These are phyloP conservation scores for Glaucopsyche alexis DNA, from an alignment of 2,888 invertebrate genomes.

Conservation along the genomic window DNA sequence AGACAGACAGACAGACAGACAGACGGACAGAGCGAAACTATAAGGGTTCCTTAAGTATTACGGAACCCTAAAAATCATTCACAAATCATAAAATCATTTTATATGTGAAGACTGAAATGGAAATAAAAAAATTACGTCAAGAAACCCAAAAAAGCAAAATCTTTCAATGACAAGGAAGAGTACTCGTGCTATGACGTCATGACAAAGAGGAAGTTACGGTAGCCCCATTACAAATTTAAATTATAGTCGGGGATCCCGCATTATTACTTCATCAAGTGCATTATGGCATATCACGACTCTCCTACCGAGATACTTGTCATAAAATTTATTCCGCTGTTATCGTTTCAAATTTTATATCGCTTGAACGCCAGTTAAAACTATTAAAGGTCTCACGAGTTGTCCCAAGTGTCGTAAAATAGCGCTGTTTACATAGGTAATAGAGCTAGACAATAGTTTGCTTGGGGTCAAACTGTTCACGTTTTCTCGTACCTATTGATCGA, in stretches of 20 bases:
- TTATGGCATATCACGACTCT: conserved; percentile 38
- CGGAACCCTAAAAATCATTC: too few relatives aligned
- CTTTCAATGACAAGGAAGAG: background rate
- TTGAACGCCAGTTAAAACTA: too few relatives aligned
- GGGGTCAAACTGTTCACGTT: conserved; percentile 24
- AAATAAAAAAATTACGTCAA: too few relatives aligned
- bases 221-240: conserved; percentile 9
- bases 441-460: background rate
- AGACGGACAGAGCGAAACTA: too few relatives aligned
- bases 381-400: conserved; percentile 20
- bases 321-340: conserved; percentile 31
- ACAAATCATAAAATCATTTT: too few relatives aligned
- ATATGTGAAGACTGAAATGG: too few relatives aligned
- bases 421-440: conserved; percentile 14
- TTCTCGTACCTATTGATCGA: too few relatives aligned
- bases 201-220: conserved; percentile 5
- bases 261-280: conserved; percentile 33
- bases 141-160: background rate
- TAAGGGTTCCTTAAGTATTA: too few relatives aligned
- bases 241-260: background rate
- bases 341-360: conserved; percentile 14
- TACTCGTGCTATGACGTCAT: background rate
- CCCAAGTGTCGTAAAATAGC: conserved; percentile 12
- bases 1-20: too few relatives aligned
- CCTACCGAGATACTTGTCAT: conserved; percentile 34